These are phyloP conservation scores for Reticulitermes speratus DNA, from an alignment of 1,140 invertebrate species.

Conservation along the genomic window DNA sequence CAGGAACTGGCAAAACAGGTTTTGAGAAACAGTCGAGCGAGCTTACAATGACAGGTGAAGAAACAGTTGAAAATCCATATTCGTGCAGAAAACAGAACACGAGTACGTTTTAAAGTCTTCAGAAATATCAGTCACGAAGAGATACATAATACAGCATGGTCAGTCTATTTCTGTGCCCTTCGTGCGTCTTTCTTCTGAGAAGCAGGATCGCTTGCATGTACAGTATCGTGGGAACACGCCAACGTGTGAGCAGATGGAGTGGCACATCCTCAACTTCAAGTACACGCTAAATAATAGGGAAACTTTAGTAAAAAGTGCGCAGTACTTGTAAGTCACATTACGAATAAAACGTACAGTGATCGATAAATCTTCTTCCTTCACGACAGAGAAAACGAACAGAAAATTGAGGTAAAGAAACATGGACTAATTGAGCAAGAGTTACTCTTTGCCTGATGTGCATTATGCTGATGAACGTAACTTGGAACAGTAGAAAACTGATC, in stretches of 20 bases:
- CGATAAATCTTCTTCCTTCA: no score
- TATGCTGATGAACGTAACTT: no score
- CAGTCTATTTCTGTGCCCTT: not conserved
- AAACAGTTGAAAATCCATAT: not conserved
- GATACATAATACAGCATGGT: not conserved
- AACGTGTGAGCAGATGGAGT: not conserved
- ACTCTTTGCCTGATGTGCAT: no score
- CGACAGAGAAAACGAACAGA: no score
- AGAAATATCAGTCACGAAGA: not conserved
- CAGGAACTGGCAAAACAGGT: no score
- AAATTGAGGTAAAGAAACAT: no score
- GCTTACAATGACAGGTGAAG: not conserved
- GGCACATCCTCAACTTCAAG: not conserved
- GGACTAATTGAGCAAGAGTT: no score
- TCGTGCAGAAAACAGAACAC: not conserved
- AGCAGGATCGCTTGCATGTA: not conserved
- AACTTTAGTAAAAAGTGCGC: not conserved
- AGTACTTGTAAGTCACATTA: not conserved
- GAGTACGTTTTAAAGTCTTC: not conserved
- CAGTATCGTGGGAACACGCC: not conserved
- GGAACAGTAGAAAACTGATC: no score
- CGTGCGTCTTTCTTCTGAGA: not conserved
- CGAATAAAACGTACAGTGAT: no score
- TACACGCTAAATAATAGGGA: not conserved
- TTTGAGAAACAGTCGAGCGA: no score